A percentile compares a stretch with the other conserved stretches of the same genome.
These are phyloP conservation scores for Whitmania pigra DNA, from an alignment of 1,140 invertebrate species.

Conservation along the genomic window DNA sequence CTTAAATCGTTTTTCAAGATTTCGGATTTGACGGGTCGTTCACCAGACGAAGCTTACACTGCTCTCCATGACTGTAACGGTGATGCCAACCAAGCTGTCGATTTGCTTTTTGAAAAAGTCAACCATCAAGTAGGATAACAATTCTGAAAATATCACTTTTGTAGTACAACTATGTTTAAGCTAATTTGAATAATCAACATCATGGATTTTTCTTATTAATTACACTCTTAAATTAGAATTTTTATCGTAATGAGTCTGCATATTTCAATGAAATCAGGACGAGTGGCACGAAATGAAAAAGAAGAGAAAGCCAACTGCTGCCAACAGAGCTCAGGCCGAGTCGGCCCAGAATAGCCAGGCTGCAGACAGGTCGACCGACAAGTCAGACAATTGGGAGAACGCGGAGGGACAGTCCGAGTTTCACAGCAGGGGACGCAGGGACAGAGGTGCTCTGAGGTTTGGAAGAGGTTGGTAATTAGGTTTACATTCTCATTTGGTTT, in stretches of 20 bases:
- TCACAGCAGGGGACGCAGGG: slow-evolving; percentile 27
- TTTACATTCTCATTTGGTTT: too few relatives aligned
- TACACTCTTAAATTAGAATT: too few relatives aligned
- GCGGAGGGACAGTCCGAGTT: not conserved
- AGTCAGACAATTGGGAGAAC: slow-evolving; percentile 22
- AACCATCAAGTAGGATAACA: slow-evolving; percentile 26
- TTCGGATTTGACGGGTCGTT: slow-evolving; percentile 33
- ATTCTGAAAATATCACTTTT: slow-evolving; percentile 38
- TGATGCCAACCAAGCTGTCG: slow-evolving; percentile 50
- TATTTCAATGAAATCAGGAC: slow-evolving; percentile 37
- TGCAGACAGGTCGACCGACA: slow-evolving; percentile 26
- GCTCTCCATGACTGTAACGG: slow-evolving; percentile 40
- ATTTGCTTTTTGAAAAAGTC: slow-evolving; percentile 56
- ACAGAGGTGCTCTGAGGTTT: slow-evolving; percentile 30
- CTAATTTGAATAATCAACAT: not conserved
- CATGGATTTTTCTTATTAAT: too few relatives aligned
- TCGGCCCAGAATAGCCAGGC: slow-evolving; percentile 23
- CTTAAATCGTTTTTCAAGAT: slow-evolving; percentile 26
- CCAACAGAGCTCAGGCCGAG: slow-evolving; percentile 23
- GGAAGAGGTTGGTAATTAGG: slow-evolving; percentile 13
- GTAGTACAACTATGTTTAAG: not conserved
- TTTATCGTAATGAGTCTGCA: too few relatives aligned
- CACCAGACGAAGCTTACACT: slow-evolving; percentile 33
- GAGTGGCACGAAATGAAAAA: slow-evolving; percentile 66
- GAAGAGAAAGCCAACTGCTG: slow-evolving; percentile 54